A percentile compares a stretch with the other conserved stretches of the same genome.
Conservation (phyloP, 1,140 invertebrate species). For the Drosophila kohkoa region DNA sequence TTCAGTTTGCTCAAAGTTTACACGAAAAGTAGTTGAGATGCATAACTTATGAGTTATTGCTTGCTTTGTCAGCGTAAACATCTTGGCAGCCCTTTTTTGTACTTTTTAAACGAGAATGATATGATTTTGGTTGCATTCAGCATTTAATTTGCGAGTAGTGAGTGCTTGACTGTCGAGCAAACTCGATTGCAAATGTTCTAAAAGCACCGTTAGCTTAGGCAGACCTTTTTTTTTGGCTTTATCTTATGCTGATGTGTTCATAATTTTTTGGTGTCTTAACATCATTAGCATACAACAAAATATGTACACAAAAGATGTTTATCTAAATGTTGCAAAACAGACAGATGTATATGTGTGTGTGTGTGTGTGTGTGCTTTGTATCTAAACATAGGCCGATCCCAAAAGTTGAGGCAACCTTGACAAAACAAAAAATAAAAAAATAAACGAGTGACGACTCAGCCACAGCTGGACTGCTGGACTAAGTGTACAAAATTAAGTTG, state of each 20-base stretch:
- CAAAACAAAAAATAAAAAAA: background rate
- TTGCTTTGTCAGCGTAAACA: background rate
- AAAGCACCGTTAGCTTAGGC: conserved; percentile 24
- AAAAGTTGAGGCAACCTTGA: conserved; percentile 39
- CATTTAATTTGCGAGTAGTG: background rate
- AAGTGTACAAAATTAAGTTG: conserved; percentile 66
- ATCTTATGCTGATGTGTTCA: conserved; percentile 46
- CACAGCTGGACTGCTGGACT: conserved; percentile 23
- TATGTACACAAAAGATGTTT: conserved; percentile 36
- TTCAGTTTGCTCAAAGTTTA: too few relatives aligned
- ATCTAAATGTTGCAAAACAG: conserved; percentile 37
- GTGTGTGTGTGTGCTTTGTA: conserved; percentile 29
- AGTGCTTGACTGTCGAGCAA: background rate
- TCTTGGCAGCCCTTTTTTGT: too few relatives aligned
- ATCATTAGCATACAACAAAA: conserved; percentile 44
- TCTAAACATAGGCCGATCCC: conserved; percentile 41
- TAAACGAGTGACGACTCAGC: background rate
- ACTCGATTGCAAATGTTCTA: background rate
- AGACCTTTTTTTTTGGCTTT: conserved; percentile 13
- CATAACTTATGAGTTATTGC: background rate
- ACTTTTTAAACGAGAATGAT: too few relatives aligned
- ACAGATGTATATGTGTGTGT: conserved; percentile 1
- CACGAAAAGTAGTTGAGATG: background rate
- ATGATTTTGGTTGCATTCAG: too few relatives aligned
- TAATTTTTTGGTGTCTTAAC: conserved; percentile 62